Conservation (phyloP, 2,113 vertebrate species). For the Urocitellus parryii region DNA sequence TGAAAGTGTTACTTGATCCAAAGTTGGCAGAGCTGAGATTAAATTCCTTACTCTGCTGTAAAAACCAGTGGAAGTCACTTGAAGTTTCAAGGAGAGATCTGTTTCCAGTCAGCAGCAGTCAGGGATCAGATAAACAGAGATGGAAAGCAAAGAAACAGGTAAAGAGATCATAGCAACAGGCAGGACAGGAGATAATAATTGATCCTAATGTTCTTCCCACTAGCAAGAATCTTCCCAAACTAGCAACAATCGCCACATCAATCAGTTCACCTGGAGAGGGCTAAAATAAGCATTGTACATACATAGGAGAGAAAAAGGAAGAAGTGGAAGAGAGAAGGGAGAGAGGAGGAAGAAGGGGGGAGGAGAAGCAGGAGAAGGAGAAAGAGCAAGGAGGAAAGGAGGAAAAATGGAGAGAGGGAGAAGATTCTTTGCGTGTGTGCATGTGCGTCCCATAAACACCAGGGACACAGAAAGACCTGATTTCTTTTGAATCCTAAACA, state of each 20-base stretch:
- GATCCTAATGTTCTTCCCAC: background rate
- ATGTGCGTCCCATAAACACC: background rate
- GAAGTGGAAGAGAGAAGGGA: too few species aligned
- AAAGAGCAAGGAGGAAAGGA: background rate
- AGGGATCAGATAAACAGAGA: background rate
- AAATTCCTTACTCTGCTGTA: background rate
- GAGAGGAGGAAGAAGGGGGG: too few species aligned
- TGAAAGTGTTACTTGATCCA: background rate
- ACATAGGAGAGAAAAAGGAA: background rate
- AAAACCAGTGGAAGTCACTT: background rate
- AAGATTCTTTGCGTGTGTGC: background rate
- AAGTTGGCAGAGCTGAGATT: background rate
- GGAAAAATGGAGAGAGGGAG: too few species aligned
- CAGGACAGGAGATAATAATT: background rate
- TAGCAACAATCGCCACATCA: background rate
- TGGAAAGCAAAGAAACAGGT: background rate
- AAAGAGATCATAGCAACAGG: background rate
- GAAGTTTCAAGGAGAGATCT: background rate
- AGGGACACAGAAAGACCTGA: background rate
- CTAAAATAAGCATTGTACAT: background rate
- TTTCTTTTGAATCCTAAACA: slow-evolving; percentile 35
- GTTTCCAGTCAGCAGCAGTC: background rate
- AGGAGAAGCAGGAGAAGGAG: background rate
- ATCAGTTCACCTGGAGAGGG: background rate
- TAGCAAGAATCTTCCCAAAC: background rate